Conservation (phyloP, 2,888 invertebrate genomes). For the Sesia apiformis region DNA sequence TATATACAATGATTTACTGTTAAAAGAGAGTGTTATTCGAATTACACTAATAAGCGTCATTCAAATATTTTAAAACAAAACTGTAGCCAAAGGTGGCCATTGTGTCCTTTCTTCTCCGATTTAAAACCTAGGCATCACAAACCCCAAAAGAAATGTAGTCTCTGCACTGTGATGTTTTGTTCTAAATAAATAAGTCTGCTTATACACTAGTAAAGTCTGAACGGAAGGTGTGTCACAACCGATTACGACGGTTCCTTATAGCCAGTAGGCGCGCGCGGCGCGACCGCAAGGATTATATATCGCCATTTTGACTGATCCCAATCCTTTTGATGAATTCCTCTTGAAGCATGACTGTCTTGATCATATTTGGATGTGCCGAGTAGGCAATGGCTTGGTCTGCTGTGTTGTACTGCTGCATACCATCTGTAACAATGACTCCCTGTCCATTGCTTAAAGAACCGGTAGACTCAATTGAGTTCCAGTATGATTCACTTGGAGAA, state of each 20-base stretch:
- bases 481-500: conserved; percentile 95
- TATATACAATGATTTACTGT: not conserved
- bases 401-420: conserved; percentile 54
- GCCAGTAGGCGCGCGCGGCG: conserved; percentile 70
- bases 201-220: conserved; percentile 64
- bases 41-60: conserved; percentile 57
- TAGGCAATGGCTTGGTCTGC: conserved; percentile 53
- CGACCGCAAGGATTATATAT: conserved; percentile 67
- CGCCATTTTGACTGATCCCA: conserved; percentile 70
- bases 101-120: not conserved
- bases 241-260: conserved; percentile 64
- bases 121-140: conserved; percentile 2
- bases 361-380: conserved; percentile 60
- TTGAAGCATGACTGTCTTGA: conserved; percentile 70
- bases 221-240: conserved; percentile 69
- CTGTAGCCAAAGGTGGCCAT: conserved; percentile 9
- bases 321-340: conserved; percentile 71
- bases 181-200: conserved; percentile 67
- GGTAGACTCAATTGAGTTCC: conserved; percentile 88
- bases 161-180: conserved; percentile 60
- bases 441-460: conserved; percentile 63
- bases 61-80: conserved; percentile 35
- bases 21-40: conserved; percentile 11
- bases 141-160: conserved; percentile 14
- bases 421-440: conserved; percentile 56